These are phyloP conservation scores for Tokudaia tokunoshimensis DNA, from an alignment of 2,797 vertebrate species.

Conservation along the genomic window DNA sequence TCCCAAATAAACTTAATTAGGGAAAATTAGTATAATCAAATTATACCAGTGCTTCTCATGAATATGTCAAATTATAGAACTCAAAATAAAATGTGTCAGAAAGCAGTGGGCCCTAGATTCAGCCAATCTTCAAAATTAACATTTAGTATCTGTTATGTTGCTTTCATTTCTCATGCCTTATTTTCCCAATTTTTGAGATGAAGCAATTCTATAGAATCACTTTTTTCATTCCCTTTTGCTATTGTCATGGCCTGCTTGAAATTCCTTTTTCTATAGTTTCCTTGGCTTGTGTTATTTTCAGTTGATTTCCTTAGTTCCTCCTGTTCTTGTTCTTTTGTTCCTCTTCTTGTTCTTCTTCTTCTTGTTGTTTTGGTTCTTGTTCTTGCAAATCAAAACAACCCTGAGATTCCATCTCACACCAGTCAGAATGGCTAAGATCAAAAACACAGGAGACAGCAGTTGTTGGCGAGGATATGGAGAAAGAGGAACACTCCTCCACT, in stretches of 20 bases:
- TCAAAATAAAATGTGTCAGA: constrained; percentile 69
- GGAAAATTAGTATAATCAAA: constrained; percentile 64
- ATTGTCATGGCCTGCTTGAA: not conserved
- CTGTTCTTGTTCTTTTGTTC: not conserved
- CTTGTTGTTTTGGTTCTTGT: no score
- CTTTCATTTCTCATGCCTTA: constrained; percentile 22
- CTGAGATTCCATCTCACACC: no score
- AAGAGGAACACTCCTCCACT: no score
- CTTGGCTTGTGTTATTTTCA: not conserved
- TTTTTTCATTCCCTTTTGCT: not conserved
- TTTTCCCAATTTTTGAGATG: constrained; percentile 36
- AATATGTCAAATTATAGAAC: constrained; percentile 55
- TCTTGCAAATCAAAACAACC: no score
- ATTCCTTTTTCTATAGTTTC: not conserved
- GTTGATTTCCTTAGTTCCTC: not conserved
- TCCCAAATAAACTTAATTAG: constrained; percentile 60
- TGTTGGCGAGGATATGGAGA: no score
- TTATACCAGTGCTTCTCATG: constrained; percentile 59
- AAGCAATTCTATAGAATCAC: not conserved
- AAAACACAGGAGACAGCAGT: no score
- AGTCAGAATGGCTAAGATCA: no score
- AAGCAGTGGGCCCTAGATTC: not conserved
- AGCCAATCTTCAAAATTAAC: constrained; percentile 30
- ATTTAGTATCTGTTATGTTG: not conserved
- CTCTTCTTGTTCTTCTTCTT: not conserved